These are phyloP conservation scores for Leontocebus nigricollis DNA, from an alignment of 2,797 vertebrate genomes.

Conservation along the genomic window DNA sequence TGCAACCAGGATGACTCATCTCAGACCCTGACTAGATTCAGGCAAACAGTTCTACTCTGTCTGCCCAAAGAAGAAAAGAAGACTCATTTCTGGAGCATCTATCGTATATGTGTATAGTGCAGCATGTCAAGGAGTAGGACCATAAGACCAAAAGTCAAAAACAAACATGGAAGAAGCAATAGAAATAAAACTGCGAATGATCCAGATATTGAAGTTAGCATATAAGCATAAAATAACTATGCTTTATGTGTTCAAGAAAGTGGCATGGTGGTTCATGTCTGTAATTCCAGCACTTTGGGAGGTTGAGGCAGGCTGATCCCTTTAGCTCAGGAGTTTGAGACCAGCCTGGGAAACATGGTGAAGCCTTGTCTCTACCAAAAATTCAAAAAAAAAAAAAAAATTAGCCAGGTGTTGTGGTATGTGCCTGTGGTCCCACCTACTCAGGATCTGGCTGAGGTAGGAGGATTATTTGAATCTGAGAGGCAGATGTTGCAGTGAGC, in stretches of 20 bases:
- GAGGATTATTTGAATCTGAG: too few species aligned
- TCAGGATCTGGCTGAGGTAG: too few species aligned
- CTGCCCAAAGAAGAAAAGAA: neutral
- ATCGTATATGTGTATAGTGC: neutral
- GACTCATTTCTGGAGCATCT: neutral
- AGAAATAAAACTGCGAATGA: neutral
- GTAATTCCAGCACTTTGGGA: too few species aligned
- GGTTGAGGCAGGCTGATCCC: too few species aligned
- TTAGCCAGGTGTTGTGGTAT: too few species aligned
- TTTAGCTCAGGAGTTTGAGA: too few species aligned
- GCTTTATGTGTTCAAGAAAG: neutral
- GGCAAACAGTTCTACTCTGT: neutral
- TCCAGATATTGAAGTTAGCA: neutral
- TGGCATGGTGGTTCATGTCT: too few species aligned
- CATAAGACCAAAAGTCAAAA: neutral
- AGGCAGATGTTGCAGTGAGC: too few species aligned
- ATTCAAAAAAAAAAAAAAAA: too few species aligned
- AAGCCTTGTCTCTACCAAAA: too few species aligned
- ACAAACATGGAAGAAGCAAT: neutral
- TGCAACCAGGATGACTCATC: neutral
- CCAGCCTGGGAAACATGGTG: too few species aligned
- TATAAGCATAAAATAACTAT: neutral
- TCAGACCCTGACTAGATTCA: neutral
- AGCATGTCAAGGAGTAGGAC: neutral
- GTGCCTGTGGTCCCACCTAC: too few species aligned